Evolutionary conservation across 2,797 vertebrate genomes (phyloP).

Genomic region (Lepilemur ruficaudatus): DNA sequence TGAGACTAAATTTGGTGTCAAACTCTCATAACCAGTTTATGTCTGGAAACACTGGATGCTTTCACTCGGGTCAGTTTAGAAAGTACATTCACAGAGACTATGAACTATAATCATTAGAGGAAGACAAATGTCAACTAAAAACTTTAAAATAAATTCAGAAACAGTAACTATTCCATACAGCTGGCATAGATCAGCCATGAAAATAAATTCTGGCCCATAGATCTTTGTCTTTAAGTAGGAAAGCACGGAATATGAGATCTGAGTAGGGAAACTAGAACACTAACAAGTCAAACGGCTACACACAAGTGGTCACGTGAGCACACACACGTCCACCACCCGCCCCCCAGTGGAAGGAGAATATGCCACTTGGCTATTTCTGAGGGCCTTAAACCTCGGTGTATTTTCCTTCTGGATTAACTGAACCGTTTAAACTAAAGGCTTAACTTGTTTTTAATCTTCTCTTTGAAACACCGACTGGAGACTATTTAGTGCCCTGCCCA

Average conservation of each 20-base stretch:
- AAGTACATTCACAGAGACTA: not conserved
- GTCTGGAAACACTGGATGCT: not conserved
- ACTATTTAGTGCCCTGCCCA: not conserved
- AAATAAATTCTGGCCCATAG: not conserved
- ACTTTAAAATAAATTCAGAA: not conserved
- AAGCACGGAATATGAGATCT: not conserved
- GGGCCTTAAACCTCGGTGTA: not conserved
- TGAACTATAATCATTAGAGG: slow-evolving; percentile 11
- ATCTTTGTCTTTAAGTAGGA: not conserved
- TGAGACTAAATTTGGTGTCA: not conserved
- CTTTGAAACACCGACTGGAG: slow-evolving; percentile 44
- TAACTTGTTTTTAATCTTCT: slow-evolving; percentile 46
- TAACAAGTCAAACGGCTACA: not conserved
- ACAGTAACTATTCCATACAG: not conserved
- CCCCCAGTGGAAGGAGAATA: not conserved
- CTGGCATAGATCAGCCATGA: not conserved
- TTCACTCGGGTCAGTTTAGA: not conserved
- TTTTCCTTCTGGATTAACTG: slow-evolving; percentile 51
- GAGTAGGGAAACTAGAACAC: not conserved
- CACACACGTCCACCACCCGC: not conserved
- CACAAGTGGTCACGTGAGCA: accelerated
- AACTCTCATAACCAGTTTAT: not conserved
- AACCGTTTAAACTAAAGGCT: slow-evolving; percentile 21
- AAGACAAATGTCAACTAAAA: not conserved
- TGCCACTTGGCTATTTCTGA: not conserved